Base-by-base conservation (phyloP, 2,888 invertebrate species). In the Buathra laborator region DNA sequence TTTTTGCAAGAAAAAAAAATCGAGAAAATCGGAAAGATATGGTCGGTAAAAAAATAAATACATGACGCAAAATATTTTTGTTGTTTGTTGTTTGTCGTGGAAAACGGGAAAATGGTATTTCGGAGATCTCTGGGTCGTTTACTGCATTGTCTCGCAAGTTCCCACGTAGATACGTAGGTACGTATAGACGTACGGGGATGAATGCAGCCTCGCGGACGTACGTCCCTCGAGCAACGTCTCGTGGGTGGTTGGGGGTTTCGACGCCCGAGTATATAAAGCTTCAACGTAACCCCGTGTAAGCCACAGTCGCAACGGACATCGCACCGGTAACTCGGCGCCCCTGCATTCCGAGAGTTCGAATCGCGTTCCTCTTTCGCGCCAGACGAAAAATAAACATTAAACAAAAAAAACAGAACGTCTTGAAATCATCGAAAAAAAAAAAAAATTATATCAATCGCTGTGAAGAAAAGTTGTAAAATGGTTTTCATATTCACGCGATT, bases 201-300 rank as follows among this genome's bases (percentile, higher is more conserved):
- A 59, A 67, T 43, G n/a, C 44, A 32, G 56, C 37, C 71, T 64
- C 44, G 44, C 43, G 12, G 29, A 71, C 76, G 82, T 84, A 76
- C 62, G 78, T 62, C 76, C 53, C 62, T 19, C 53, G 53, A 83
- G 81, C 83, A 51, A 24, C 32, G 75, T 68, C 86, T 87, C 87
- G 90, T 89, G 90, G 90, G 91, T 90, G 91, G 91, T 86, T 84
- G 89, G 89, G 86, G 70, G 89, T 44, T 32, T 72, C 56, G 48
- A 53, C 78, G 53, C 46, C n/a, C 76, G 84, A 85, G 90, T 91
- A 91, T 91, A 91, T 90, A 92, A 92, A 90, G 89, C 90, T 89
- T 89, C 88, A 86, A 86, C 89, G 87, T 87, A 86, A 86, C 85
- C 86, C 83, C 86, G 83, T 81, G 86, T 85, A 90, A 87, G 87